Conservation (phyloP, 2,113 vertebrate genomes). For the Turnix velox region DNA sequence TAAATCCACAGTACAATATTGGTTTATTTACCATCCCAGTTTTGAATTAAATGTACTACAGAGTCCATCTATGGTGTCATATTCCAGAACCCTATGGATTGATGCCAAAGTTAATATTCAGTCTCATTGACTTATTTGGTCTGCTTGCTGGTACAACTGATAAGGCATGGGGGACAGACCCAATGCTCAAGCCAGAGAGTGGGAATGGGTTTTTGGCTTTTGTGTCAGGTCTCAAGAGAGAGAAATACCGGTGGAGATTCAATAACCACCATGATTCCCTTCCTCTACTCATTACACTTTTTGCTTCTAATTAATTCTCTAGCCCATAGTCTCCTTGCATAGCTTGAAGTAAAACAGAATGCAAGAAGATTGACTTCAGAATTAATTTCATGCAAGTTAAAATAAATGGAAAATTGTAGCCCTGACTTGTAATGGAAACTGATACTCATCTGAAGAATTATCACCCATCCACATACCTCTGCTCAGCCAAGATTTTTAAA, state of each 20-base stretch:
- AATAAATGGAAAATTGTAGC: slow-evolving; percentile 43
- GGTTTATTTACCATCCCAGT: neutral
- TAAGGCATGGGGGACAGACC: neutral
- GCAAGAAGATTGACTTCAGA: neutral
- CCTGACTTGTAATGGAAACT: neutral
- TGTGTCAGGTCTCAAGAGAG: neutral
- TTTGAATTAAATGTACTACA: neutral
- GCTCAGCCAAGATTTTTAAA: slow-evolving; percentile 8
- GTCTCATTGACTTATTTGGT: neutral
- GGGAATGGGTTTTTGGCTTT: neutral
- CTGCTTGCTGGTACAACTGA: neutral
- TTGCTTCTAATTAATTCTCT: neutral
- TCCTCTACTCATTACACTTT: neutral
- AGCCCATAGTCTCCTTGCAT: neutral
- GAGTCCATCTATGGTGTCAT: neutral
- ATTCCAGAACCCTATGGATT: neutral
- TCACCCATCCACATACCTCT: slow-evolving; percentile 16
- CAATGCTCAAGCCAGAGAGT: neutral
- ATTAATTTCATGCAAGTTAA: slow-evolving; percentile 21
- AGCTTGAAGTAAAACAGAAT: slow-evolving; percentile 43
- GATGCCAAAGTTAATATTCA: neutral
- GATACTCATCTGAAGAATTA: slow-evolving; percentile 26
- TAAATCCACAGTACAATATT: neutral
- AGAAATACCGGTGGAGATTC: neutral
- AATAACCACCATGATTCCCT: neutral